These are phyloP conservation scores for Spicauda simplicius DNA, from an alignment of 2,888 invertebrate species.

Conservation along the genomic window DNA sequence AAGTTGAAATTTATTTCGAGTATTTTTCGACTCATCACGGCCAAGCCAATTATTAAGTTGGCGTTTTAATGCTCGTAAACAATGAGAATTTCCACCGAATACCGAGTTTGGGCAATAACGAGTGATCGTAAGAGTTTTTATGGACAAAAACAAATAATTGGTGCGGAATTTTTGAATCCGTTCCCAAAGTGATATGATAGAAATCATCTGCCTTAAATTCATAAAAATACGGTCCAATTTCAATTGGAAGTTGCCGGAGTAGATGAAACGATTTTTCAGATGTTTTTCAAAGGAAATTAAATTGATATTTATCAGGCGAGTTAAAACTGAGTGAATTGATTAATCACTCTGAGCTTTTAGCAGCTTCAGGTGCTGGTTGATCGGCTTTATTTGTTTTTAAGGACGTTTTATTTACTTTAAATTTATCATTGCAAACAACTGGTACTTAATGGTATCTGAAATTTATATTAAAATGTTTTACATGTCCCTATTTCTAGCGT, in stretches of 20 bases:
- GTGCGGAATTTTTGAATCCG: conserved; percentile 24
- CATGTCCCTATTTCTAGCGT: no score
- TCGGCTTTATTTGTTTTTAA: background rate
- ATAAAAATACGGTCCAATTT: conserved; percentile 5
- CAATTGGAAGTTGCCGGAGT: background rate
- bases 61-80: conserved; percentile 37
- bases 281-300: conserved; percentile 18
- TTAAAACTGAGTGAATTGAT: conserved; percentile 24
- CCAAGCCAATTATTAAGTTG: conserved; percentile 39
- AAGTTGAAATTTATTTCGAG: conserved; percentile 13
- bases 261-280: conserved; percentile 10
- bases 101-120: conserved; percentile 41
- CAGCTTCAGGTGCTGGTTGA: background rate
- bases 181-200: conserved; percentile 9
- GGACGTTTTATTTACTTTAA: background rate
- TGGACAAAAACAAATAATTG: conserved; percentile 44
- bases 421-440: background rate
- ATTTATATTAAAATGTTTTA: no score
- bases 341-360: conserved; percentile 7
- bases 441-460: no score
- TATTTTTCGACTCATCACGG: conserved; percentile 36
- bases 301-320: conserved; percentile 19
- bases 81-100: conserved; percentile 25
- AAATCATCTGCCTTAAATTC: background rate
- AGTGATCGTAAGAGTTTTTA: conserved; percentile 44